Base-by-base conservation (phyloP, 2,888 invertebrate genomes). In the Aleiodes testaceus region DNA sequence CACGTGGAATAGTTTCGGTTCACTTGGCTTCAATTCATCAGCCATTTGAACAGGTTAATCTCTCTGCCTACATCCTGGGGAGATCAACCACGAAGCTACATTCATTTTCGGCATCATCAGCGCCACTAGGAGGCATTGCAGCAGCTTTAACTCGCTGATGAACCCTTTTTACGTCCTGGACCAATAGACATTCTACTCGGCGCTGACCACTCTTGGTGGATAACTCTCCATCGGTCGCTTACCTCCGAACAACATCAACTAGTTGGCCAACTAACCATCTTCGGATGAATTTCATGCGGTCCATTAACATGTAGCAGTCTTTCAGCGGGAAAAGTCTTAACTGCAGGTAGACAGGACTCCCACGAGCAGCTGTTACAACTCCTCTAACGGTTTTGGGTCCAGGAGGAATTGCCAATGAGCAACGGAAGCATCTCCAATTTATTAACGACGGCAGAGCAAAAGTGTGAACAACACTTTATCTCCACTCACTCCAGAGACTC, bases 331-430 rank as follows among this genome's bases (percentile, higher is more conserved):
- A 26, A 26, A 26, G 26, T 2, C 26, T 26, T 26, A 5, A 26
- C 26, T 26, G 26, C 26, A 26, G 55, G 30, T n/a, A n/a, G 1
- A 6, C 55, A 59, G 50, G 42, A 65, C 9, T 7, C 52, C 1
- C 26, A 70, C 30, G 68, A 70, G 12, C 65, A 64, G n/a, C 45
- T n/a, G 14, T 16, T n/a, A 11, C 22, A 3, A 69, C 72, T 14
- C 11, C 52, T 12, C 22, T 61, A 12, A 61, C 66, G 36, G 3
- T 30, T 11, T 20, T 22, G 5, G 69, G 69, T 22, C 50, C 61
- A 6, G 30, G 55, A 55, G 16, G 30, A 55, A 9, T 30, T 55
- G 18, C 22, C 55, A 66, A 66, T 14, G 42, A 45, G 6, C 53
- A 69, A 3, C 66, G 2, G 36, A 36, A 36, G 72, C 11, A 16